Conservation (phyloP, 2,797 vertebrate genomes). For the Channallabes apus region DNA sequence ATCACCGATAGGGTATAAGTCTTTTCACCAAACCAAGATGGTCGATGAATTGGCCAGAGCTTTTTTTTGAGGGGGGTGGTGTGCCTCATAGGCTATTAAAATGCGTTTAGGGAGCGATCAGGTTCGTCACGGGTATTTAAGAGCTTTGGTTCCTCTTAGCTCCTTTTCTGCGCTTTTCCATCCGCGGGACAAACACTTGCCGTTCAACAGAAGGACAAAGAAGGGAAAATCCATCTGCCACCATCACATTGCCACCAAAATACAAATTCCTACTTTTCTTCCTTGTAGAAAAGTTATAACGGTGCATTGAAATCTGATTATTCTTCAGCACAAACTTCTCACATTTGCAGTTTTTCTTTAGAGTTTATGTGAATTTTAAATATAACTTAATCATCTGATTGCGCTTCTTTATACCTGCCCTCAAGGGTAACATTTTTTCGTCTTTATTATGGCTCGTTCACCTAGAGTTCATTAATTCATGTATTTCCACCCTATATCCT, state of each 20-base stretch:
- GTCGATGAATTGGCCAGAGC: slow-evolving; percentile 86
- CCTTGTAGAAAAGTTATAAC: neutral
- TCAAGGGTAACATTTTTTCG: neutral
- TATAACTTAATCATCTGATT: neutral
- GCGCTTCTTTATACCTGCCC: neutral
- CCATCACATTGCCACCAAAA: slow-evolving; percentile 38
- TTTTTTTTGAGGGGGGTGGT: slow-evolving; percentile 41
- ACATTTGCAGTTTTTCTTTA: neutral
- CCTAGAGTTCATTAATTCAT: neutral
- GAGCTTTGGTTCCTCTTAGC: slow-evolving; percentile 85
- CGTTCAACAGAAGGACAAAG: slow-evolving; percentile 79
- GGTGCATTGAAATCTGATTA: neutral
- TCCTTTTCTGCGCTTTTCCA: slow-evolving; percentile 61
- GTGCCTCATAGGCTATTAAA: slow-evolving; percentile 79
- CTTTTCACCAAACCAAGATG: slow-evolving; percentile 83
- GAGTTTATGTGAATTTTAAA: neutral
- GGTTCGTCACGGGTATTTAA: slow-evolving; percentile 88
- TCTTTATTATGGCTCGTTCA: neutral
- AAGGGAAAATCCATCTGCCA: slow-evolving; percentile 90
- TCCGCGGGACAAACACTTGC: slow-evolving; percentile 78
- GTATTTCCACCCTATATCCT: too few relatives aligned
- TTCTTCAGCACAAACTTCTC: neutral
- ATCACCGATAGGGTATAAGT: slow-evolving; percentile 77
- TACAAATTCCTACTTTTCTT: neutral
- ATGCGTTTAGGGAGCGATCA: slow-evolving; percentile 84